Evolutionary conservation across 1,140 invertebrate genomes (phyloP).

Genomic region (Notospermus geniculatus): DNA sequence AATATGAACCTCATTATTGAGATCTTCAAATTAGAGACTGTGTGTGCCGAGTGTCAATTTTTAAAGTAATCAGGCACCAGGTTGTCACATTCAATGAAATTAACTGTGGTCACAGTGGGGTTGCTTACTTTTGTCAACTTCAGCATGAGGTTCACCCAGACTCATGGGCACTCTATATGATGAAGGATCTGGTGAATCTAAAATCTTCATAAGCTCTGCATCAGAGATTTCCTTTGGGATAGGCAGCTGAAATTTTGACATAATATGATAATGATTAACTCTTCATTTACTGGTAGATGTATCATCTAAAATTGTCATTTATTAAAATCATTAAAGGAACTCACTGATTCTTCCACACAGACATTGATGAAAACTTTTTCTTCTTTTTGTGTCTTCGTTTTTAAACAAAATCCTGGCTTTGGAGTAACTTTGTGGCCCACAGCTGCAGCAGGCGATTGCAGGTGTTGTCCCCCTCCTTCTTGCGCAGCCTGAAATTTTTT

Average conservation of each 20-base stretch:
- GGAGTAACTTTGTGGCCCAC: constrained; percentile 28
- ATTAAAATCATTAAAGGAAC: too few species aligned
- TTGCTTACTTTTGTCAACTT: constrained; percentile 73
- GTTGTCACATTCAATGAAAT: too few species aligned
- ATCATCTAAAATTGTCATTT: too few species aligned
- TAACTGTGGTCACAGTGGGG: too few species aligned
- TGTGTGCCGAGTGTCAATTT: too few species aligned
- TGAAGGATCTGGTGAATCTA: constrained; percentile 70
- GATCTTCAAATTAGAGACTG: too few species aligned
- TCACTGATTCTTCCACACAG: constrained; percentile 48
- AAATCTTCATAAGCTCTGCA: constrained; percentile 68
- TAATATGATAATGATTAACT: too few species aligned
- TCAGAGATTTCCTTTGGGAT: constrained; percentile 77
- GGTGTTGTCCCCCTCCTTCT: not conserved
- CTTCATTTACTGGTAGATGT: too few species aligned
- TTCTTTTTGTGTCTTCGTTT: constrained; percentile 68
- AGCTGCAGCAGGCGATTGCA: constrained; percentile 21
- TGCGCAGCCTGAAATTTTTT: constrained; percentile 8
- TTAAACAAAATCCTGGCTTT: constrained; percentile 68
- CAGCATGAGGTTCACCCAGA: constrained; percentile 74
- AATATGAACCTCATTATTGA: too few species aligned
- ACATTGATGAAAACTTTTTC: constrained; percentile 57
- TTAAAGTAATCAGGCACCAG: too few species aligned
- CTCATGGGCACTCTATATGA: constrained; percentile 83
- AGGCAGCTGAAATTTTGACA: constrained; percentile 70